phyloP scores from a whole-genome alignment of 2,113 vertebrate genomes.

The Corythaeola cristata region DNA sequence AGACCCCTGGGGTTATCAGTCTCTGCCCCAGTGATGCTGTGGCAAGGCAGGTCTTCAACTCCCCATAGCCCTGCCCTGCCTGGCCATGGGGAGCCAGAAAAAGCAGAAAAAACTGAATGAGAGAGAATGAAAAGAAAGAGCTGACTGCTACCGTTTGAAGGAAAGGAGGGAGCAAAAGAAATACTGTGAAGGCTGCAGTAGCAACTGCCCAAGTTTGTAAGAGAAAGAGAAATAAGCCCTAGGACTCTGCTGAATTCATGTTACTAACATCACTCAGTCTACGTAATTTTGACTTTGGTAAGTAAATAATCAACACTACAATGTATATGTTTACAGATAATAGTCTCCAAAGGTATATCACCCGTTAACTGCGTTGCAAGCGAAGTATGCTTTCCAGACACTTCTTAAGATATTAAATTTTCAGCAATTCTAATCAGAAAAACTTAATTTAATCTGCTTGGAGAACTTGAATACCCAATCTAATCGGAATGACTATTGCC shows the following conservation, averaged over 20 bases:
- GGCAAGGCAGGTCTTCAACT: not conserved
- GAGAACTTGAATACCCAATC: not conserved
- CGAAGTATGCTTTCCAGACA: not conserved
- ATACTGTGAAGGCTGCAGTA: not conserved
- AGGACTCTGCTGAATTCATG: accelerated
- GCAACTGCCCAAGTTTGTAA: not conserved
- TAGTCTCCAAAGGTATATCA: not conserved
- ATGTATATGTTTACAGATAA: not conserved
- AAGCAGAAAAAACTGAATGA: not conserved
- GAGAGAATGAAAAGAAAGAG: not conserved
- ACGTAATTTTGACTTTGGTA: not conserved
- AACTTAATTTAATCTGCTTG: not conserved
- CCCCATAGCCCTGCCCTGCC: not conserved
- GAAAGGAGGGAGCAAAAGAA: not conserved
- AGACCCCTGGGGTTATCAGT: not conserved
- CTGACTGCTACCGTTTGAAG: not conserved
- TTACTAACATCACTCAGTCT: not conserved
- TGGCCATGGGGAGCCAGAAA: accelerated
- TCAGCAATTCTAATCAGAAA: not conserved
- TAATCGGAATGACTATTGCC: not conserved
- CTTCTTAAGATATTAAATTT: not conserved
- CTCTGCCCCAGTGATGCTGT: accelerated
- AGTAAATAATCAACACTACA: not conserved
- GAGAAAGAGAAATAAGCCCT: not conserved
- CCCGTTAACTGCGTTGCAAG: not conserved